These are phyloP conservation scores for Xyrichtys novacula DNA, from an alignment of 2,797 vertebrate species.

Conservation along the genomic window DNA sequence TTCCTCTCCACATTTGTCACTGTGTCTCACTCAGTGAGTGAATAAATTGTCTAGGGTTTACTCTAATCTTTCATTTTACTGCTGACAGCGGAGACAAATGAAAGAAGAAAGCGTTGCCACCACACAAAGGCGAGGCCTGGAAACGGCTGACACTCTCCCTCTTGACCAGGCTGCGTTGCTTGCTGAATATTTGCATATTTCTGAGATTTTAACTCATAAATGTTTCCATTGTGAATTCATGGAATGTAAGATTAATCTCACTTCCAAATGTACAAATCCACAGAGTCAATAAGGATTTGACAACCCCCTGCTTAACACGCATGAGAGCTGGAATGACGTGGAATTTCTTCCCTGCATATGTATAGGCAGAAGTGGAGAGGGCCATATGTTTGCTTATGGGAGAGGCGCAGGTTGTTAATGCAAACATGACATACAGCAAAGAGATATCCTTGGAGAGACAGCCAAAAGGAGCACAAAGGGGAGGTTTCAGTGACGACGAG, in stretches of 20 bases:
- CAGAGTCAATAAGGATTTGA: conserved; percentile 32
- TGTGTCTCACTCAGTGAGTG: conserved; percentile 43
- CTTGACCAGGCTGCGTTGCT: conserved; percentile 4
- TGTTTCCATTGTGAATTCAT: conserved; percentile 23
- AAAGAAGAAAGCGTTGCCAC: conserved; percentile 48
- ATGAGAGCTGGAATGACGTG: not conserved
- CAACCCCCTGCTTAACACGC: conserved; percentile 7
- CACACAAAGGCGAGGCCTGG: conserved; percentile 55
- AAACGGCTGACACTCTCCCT: conserved; percentile 39
- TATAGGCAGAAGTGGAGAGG: conserved; percentile 5
- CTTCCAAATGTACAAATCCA: conserved; percentile 10
- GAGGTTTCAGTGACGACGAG: conserved; percentile 60
- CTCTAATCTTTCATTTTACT: conserved; percentile 72
- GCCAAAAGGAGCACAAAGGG: conserved; percentile 47
- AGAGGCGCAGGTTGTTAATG: conserved; percentile 41
- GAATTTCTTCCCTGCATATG: conserved; percentile 11
- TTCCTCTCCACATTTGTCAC: conserved; percentile 43
- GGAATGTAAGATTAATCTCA: conserved; percentile 25
- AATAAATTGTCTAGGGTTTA: conserved; percentile 59
- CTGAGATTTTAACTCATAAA: conserved; percentile 17
- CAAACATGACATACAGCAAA: conserved; percentile 63
- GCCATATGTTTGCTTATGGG: conserved; percentile 53
- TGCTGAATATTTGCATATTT: conserved; percentile 20
- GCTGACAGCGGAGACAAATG: conserved; percentile 72
- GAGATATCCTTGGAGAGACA: conserved; percentile 50